phyloP scores from a whole-genome alignment of 2,113 vertebrate species.

The Larimichthys polyactis region DNA sequence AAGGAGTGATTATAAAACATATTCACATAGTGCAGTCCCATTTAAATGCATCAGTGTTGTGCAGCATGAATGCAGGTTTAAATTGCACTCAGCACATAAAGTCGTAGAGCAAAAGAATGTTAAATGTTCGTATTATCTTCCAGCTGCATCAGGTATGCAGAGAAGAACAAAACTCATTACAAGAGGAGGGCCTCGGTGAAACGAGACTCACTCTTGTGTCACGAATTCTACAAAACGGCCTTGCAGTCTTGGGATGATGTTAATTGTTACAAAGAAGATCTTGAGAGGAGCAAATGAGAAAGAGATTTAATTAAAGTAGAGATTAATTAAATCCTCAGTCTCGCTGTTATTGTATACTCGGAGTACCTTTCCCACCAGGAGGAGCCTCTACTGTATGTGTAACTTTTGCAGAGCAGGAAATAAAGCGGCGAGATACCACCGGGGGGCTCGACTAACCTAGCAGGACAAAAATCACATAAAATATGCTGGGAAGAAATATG shows the following conservation, averaged over 20 bases:
- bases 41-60: not conserved
- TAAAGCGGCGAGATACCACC: not conserved
- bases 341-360: conserved; percentile 28
- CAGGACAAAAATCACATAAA: not conserved
- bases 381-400: conserved; percentile 8
- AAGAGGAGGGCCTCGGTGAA: not conserved
- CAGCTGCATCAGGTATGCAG: not conserved
- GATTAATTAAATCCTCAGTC: conserved; percentile 62
- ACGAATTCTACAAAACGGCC: conserved; percentile 17
- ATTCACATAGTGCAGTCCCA: no score
- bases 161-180: conserved; percentile 16
- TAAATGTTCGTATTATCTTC: conserved; percentile 7
- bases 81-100: not conserved
- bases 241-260: conserved; percentile 28
- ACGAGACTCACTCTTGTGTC: conserved; percentile 9
- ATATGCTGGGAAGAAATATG: conserved; percentile 9
- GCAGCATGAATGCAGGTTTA: not conserved
- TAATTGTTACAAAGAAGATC: conserved; percentile 40
- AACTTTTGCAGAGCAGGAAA: conserved; percentile 19
- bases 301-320: conserved; percentile 60
- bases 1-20: not conserved
- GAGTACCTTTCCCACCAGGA: conserved; percentile 20
- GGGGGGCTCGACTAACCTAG: not conserved
- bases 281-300: conserved; percentile 35
- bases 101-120: not conserved